Evolutionary conservation across 2,797 vertebrate genomes (phyloP).

Genomic region (Cossypha dichroa): DNA sequence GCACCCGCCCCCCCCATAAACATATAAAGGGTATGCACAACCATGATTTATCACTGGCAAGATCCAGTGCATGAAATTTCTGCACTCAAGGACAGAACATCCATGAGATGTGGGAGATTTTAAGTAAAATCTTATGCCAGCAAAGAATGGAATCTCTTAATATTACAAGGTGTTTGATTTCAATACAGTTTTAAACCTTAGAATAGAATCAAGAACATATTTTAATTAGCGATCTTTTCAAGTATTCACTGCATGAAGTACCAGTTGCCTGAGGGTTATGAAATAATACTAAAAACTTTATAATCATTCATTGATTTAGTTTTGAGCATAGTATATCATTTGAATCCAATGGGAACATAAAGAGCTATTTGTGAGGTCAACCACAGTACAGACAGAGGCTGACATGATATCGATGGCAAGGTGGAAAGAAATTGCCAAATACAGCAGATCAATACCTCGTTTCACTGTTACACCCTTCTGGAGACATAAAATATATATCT

Average conservation of each 20-base stretch:
- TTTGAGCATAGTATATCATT: conserved; percentile 97
- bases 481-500: conserved; percentile 95
- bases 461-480: conserved; percentile 91
- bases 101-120: neutral
- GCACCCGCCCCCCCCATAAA: neutral
- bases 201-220: conserved; percentile 35
- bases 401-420: conserved; percentile 94
- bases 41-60: neutral
- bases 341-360: conserved; percentile 95
- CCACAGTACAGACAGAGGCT: conserved; percentile 87
- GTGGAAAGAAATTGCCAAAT: conserved; percentile 98
- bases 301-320: conserved; percentile 99
- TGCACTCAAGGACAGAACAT: neutral
- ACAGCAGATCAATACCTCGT: conserved; percentile 98
- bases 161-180: neutral
- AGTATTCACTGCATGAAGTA: conserved; percentile 81
- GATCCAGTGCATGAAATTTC: neutral
- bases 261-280: conserved; percentile 82
- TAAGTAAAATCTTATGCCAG: neutral
- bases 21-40: rapidly evolving
- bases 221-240: conserved; percentile 77
- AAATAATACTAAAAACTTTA: conserved; percentile 97
- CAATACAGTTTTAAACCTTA: neutral
- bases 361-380: conserved; percentile 94
- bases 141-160: neutral